Evolutionary conservation across 2,888 invertebrate genomes (phyloP), one percentile per base, ranked within the genome.

Genomic region (Agrochola litura): DNA sequence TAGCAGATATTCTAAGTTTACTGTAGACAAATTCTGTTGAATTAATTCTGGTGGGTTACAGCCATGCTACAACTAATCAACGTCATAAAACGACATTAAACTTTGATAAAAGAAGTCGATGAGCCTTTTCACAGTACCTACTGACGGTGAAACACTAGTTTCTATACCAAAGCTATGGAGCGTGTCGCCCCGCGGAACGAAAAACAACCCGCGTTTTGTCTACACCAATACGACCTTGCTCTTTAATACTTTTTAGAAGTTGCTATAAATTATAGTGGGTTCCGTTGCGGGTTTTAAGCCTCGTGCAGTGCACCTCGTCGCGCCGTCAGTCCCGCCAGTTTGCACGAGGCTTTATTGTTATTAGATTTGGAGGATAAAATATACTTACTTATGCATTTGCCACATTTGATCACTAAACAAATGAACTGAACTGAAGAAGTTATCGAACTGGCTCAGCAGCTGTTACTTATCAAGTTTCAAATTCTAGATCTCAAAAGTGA

Each of bases 221-320:
- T 63, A 56, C 66, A 77, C 49, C 68, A 69, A 73, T 77, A 82
- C 25, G 72, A 77, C 66, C 69, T 81, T 52, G 61, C 68, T 73
- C 68, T 82, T 73, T 37, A n/a, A 73, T 63, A 67, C 52, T 37
- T 77, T 64, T 52, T 9, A 60, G 60, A 66, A 54, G 6, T 54
- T 65, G 54, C 43, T 22, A 65, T 72, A 52, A 79, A 79, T 60
- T 25, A 49, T 14, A 61, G 12, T 52, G 25, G 58, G 52, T 79
- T 30, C 41, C 25, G 14, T 37, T 69, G 61, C n/a, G n/a, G 54
- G 19, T 78, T 72, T 43, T 46, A 43, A 43, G 43, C 43, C 10
- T 0, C 43, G 43, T 43, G 10, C 43, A 43, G 10, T 37, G 37
- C 37, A 37, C 0, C 37, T 37, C 37, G 5, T 37, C 37, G 4